phyloP scores from a whole-genome alignment of 2,888 invertebrate genomes.

The Drosophila mercatorum region DNA sequence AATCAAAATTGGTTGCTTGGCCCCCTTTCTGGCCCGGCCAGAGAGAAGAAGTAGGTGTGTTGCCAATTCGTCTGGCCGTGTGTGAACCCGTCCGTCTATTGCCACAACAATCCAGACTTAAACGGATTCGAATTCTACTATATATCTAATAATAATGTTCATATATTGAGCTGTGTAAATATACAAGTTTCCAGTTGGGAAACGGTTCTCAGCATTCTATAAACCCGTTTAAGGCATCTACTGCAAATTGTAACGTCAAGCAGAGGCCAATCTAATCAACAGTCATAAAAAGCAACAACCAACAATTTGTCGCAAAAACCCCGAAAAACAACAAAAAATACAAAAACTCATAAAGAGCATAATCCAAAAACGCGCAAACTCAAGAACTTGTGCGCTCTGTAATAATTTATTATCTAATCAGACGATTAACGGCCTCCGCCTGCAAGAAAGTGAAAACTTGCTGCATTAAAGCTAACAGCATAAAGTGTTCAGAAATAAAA shows the following conservation, averaged over 20 bases:
- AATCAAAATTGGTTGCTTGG: conserved; percentile 67
- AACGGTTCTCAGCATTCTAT: background rate
- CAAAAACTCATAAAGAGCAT: conserved; percentile 51
- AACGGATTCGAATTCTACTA: background rate
- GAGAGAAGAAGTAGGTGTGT: conserved; percentile 18
- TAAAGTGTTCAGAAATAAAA: conserved; percentile 19
- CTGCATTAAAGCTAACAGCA: conserved; percentile 32
- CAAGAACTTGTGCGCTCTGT: conserved; percentile 28
- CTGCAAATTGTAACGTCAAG: conserved; percentile 18
- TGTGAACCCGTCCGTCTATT: conserved; percentile 48
- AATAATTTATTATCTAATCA: conserved; percentile 66
- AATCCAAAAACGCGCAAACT: conserved; percentile 37
- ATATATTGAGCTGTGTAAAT: background rate
- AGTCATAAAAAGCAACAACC: conserved; percentile 16
- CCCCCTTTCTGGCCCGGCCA: conserved; percentile 36
- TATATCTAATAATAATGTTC: background rate
- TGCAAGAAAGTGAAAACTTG: conserved; percentile 55
- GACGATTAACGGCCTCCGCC: conserved; percentile 53
- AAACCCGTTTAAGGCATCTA: conserved; percentile 28
- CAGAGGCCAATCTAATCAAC: conserved; percentile 50
- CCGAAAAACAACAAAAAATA: background rate
- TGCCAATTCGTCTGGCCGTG: conserved; percentile 45
- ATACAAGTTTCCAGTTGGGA: background rate
- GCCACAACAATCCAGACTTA: conserved; percentile 33
- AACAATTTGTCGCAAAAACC: conserved; percentile 27